Base-by-base conservation (phyloP, 2,113 vertebrate genomes). In the Leptocoma aspasia region DNA sequence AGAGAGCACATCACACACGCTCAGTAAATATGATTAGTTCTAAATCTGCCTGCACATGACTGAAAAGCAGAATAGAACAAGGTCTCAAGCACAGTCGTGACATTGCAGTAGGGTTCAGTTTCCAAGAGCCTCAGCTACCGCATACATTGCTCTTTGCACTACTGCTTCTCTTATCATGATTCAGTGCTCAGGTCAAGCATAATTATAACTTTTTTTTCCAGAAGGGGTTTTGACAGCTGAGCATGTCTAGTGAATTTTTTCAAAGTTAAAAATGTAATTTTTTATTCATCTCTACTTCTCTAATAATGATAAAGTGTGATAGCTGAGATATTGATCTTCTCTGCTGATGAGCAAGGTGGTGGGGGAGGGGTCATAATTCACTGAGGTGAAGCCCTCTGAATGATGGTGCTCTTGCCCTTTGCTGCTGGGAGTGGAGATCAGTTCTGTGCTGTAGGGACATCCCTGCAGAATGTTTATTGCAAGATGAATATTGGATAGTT, bases 21-120 rank as follows among this genome's bases (percentile, higher is more conserved):
- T 94, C 50, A 63, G 54, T 81, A 94, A 89, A 93, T 60, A 39
- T 57, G 76, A 86, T 81, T 93, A 92, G 22, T 79, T 94, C 76
- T 81, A 78, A 95, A 91, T 52, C 39, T 91, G 39, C 35, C 50
- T 69, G 60, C 26, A 37, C 11, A 2, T 18, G 39, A 44, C 30
- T 69, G 75, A 88, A 70, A 78, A 90, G 64, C 21, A 59, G 59
- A 75, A 15, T 6, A 90, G 45, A 66, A 78, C 44, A 76, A 66
- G 27, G 35, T 31, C 30, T 82, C 0, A 2, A 70, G n/a, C 45
- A 50, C 44, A 93, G 42, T 73, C 52, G 9, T 84, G 73, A 50
- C 44, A 41, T 50, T 56, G 77, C 16, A 57, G 31, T 30, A 57
- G 41, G n/a, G 35, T 69, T 69, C 69, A 52, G 37, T 47, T 65